Evolutionary conservation across 2,113 vertebrate species (phyloP).

Genomic region (Pionites leucogaster): DNA sequence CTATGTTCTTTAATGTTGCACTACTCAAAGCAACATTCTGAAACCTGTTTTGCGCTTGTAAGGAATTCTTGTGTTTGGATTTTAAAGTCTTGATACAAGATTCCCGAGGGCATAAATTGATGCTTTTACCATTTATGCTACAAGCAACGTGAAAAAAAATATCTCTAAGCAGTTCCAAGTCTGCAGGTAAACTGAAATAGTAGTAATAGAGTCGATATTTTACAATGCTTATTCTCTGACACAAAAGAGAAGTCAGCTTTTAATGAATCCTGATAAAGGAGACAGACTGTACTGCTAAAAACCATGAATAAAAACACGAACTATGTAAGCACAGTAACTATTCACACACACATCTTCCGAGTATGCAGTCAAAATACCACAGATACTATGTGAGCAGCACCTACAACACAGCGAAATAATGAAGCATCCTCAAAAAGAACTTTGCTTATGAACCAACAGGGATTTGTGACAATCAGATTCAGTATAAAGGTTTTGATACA

Average conservation of each 20-base stretch:
- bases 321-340: background rate
- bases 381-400: background rate
- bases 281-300: background rate
- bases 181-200: background rate
- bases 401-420: background rate
- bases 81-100: background rate
- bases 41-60: background rate
- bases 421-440: background rate
- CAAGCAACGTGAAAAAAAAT: background rate
- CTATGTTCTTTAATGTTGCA: background rate
- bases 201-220: background rate
- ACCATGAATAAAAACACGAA: background rate
- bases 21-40: background rate
- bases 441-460: background rate
- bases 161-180: background rate
- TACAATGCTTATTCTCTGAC: background rate
- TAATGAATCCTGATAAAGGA: background rate
- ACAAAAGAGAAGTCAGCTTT: background rate
- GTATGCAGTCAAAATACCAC: background rate
- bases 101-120: background rate
- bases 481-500: background rate
- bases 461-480: background rate
- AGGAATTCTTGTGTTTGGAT: background rate
- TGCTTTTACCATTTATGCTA: background rate
- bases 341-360: background rate